Evolutionary conservation across 2,888 invertebrate species (phyloP).

Genomic region (Acanthoscelides obtectus): DNA sequence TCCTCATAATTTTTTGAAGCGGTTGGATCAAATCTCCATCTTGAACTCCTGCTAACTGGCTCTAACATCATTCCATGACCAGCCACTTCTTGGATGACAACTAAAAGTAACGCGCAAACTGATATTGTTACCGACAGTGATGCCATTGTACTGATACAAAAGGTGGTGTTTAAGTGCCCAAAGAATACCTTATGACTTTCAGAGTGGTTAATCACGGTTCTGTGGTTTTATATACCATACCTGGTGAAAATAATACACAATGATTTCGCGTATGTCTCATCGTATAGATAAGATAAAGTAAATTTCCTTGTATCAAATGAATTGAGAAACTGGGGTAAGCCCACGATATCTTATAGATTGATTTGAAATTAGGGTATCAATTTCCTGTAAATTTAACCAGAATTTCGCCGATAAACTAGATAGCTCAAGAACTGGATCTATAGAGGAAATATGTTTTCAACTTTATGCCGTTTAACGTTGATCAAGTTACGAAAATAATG

Average conservation of each 20-base stretch:
- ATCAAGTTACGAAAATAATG: too few relatives aligned
- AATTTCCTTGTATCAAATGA: not conserved
- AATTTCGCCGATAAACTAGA: too few relatives aligned
- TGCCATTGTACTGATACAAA: not conserved
- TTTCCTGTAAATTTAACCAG: too few relatives aligned
- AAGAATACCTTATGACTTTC: not conserved
- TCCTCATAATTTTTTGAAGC: constrained; percentile 51
- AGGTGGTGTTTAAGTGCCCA: not conserved
- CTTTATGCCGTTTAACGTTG: too few relatives aligned
- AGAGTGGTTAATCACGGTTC: not conserved
- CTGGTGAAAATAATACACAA: not conserved
- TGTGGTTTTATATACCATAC: not conserved
- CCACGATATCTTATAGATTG: not conserved
- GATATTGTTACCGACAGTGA: not conserved
- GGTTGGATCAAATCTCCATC: constrained; percentile 49
- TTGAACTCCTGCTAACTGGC: constrained; percentile 51
- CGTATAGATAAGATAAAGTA: not conserved
- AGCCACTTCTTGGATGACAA: constrained; percentile 22
- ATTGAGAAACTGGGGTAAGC: not conserved
- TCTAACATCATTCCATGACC: constrained; percentile 52
- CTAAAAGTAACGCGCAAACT: not conserved
- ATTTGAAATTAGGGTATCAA: too few relatives aligned
- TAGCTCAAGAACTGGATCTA: too few relatives aligned
- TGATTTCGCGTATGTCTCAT: not conserved
- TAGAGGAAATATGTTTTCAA: too few relatives aligned